Base-by-base conservation (phyloP, 2,113 vertebrate genomes). In the Psophia crepitans region DNA sequence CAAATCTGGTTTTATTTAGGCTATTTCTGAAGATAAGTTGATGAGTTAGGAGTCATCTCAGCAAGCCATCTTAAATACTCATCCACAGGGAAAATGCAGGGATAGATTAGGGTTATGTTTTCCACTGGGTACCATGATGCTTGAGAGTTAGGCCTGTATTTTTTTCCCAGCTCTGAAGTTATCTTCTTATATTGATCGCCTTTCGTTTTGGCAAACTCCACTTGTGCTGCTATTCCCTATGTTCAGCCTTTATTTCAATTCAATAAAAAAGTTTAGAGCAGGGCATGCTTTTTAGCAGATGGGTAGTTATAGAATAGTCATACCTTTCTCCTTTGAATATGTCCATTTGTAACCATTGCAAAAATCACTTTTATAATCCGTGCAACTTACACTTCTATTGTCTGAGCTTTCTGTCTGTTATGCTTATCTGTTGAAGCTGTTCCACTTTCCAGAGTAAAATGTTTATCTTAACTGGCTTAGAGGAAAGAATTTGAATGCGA, bases 201-300 rank as follows among this genome's bases (percentile, higher is more conserved):
- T 68, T 60, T 0, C 0, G 2, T 68, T 85, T 44, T 88, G 71
- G 14, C 33, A 56, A 22, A 69, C 21, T 64, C 15, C 14, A 17
- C 48, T 71, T 68, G 17, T 68, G 23, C 19, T 16, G 6, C 54
- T 69, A 1, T 87, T 80, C 43, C 63, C 51, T 43, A 1, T 12
- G 9, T 54, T 87, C 15, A 44, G 13, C 49, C 54, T 74, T 84
- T 33, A 39, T 48, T 87, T 90, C 21, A 41, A 21, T 46, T 83
- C 39, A 37, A 44, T 49, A 5, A 61, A 39, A 44, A 41, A 5
- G 11, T 26, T 58, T 19, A 22, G n/a, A 4, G 1, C n/a, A 19
- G 30, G 39, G 14, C 28, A 58, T 20, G 19, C 10, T 28, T 35
- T 85, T 83, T 87, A 77, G 49, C 18, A 74, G 20, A 64, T n/a